These are phyloP conservation scores for Napeogenes inachia DNA, from an alignment of 2,888 invertebrate genomes.

Conservation along the genomic window DNA sequence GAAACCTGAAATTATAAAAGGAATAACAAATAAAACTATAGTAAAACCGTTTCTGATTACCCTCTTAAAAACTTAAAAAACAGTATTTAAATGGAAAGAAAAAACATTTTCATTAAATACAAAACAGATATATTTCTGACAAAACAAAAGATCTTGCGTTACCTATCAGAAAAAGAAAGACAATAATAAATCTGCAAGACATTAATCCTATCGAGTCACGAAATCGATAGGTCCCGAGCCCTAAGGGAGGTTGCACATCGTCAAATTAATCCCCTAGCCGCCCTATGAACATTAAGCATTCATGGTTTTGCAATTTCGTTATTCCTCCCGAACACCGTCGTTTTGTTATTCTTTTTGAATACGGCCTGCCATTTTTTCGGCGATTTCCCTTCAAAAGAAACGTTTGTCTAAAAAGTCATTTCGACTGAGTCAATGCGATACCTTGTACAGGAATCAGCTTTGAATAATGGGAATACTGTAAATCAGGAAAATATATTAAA, in stretches of 20 bases:
- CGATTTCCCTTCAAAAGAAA: constrained; percentile 15
- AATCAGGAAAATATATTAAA: too few relatives aligned
- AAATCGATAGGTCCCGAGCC: constrained; percentile 30
- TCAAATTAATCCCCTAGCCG: constrained; percentile 57
- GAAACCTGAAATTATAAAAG: too few relatives aligned
- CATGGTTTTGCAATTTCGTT: constrained; percentile 64
- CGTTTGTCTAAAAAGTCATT: constrained; percentile 6
- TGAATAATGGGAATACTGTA: neutral
- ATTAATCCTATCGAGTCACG: constrained; percentile 25
- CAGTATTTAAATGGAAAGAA: too few relatives aligned
- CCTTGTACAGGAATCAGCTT: neutral
- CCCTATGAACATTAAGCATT: constrained; percentile 64
- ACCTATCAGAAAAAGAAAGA: constrained; percentile 1
- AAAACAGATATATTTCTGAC: neutral
- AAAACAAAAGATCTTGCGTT: neutral
- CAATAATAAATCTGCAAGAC: constrained; percentile 14
- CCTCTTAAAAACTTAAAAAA: too few relatives aligned
- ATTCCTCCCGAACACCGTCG: constrained; percentile 50
- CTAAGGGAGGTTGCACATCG: constrained; percentile 45
- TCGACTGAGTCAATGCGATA: constrained; percentile 2
- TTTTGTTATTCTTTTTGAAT: constrained; percentile 35
- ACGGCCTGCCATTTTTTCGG: constrained; percentile 18
- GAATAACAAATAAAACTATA: too few relatives aligned
- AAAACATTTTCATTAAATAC: neutral
- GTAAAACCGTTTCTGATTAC: too few relatives aligned